phyloP scores from a whole-genome alignment of 2,797 vertebrate genomes.

The Orientallactaga sibirica region DNA sequence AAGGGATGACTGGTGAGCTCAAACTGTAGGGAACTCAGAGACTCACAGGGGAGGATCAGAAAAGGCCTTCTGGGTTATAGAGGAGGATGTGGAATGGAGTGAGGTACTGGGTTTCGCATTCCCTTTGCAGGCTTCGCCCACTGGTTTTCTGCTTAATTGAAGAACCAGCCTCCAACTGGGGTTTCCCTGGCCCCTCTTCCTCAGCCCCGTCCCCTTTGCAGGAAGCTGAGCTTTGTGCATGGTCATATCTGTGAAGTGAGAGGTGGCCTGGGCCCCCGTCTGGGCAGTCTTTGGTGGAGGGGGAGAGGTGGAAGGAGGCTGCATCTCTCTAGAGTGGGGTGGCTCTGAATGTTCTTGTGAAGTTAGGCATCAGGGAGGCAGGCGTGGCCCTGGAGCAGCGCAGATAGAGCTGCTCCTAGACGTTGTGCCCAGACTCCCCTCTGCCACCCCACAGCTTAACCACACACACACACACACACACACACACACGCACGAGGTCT shows the following conservation, averaged over 20 bases:
- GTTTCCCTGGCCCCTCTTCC: neutral
- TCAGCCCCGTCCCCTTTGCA: neutral
- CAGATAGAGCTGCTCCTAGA: neutral
- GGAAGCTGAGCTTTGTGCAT: neutral
- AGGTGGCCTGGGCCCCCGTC: neutral
- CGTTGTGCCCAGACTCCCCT: neutral
- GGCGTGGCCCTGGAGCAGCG: too few relatives aligned
- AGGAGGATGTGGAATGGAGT: neutral
- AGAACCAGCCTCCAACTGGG: neutral
- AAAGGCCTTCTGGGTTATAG: neutral
- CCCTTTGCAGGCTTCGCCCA: fast-evolving
- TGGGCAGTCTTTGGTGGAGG: neutral
- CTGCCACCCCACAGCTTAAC: neutral
- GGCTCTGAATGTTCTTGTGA: neutral
- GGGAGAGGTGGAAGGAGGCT: neutral
- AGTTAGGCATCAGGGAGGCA: neutral
- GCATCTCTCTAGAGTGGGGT: neutral
- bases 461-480: neutral
- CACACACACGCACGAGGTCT: neutral
- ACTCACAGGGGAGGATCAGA: neutral
- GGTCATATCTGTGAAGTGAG: neutral
- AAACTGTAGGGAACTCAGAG: neutral
- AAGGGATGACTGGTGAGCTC: too few relatives aligned
- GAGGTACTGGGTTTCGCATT: neutral
- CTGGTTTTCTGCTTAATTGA: neutral